phyloP scores from a whole-genome alignment of 1,140 invertebrate genomes.

The Brachionus asplanchnoidis region DNA sequence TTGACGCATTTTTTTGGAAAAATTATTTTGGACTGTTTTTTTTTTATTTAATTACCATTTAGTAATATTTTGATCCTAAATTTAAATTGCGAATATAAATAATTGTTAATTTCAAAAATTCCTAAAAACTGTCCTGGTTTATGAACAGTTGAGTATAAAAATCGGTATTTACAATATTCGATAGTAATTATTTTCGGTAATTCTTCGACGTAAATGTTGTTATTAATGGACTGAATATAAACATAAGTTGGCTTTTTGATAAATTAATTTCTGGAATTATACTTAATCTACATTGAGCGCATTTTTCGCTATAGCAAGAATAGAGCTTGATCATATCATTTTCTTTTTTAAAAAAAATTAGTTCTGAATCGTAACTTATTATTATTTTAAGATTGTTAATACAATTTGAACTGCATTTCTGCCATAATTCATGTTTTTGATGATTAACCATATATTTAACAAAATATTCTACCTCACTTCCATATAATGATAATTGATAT shows the following conservation, averaged over 20 bases:
- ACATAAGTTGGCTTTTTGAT: not conserved
- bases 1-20: too few relatives aligned
- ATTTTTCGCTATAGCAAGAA: not conserved
- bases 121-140: not conserved
- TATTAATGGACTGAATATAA: not conserved
- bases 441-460: not conserved
- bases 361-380: not conserved
- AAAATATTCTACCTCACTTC: not conserved
- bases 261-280: not conserved
- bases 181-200: not conserved
- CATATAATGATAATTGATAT: conserved; percentile 8
- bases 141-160: not conserved
- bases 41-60: not conserved
- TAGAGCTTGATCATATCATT: not conserved
- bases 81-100: not conserved
- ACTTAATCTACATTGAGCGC: not conserved
- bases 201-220: not conserved
- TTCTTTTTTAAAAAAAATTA: conserved; percentile 1
- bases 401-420: not conserved
- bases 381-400: not conserved
- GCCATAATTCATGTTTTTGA: not conserved
- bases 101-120: not conserved
- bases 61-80: not conserved
- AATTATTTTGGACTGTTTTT: too few relatives aligned
- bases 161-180: not conserved